These are phyloP conservation scores for Brachyistius frenatus DNA, from an alignment of 2,113 vertebrate species.

Conservation along the genomic window DNA sequence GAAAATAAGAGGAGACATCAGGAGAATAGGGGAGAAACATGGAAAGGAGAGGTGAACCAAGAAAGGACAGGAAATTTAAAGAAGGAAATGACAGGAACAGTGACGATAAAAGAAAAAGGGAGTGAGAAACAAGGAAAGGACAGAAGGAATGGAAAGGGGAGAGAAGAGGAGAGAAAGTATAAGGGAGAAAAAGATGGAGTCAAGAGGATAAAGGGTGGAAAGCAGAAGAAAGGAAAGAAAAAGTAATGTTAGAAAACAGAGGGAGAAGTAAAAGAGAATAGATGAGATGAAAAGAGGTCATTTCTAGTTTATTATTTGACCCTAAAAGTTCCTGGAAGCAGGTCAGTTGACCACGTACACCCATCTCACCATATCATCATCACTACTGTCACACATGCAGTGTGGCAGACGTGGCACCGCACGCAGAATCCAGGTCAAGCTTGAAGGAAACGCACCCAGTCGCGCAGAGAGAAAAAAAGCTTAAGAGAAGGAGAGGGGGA, in stretches of 20 bases:
- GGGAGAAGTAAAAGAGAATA: background rate
- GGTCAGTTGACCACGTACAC: slow-evolving; percentile 57
- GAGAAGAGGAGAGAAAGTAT: background rate
- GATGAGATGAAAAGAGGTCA: slow-evolving; percentile 5
- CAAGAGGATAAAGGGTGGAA: background rate
- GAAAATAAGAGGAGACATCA: background rate
- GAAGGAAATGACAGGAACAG: background rate
- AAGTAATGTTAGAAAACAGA: background rate
- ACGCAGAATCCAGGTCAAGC: slow-evolving; percentile 80
- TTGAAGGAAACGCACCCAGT: slow-evolving; percentile 71
- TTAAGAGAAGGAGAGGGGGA: slow-evolving; percentile 58
- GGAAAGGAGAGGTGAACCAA: background rate
- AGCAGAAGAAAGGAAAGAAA: background rate
- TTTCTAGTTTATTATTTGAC: slow-evolving; percentile 25
- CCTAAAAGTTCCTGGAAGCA: slow-evolving; percentile 51
- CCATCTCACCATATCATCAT: slow-evolving; percentile 40
- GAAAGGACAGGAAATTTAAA: background rate
- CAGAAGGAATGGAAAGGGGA: too few species aligned
- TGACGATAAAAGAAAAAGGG: background rate
- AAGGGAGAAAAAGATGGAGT: background rate
- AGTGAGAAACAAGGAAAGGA: background rate
- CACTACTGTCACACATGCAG: slow-evolving; percentile 53
- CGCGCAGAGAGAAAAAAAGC: slow-evolving; percentile 47
- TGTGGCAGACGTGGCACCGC: slow-evolving; percentile 44
- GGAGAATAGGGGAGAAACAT: background rate